phyloP scores from a whole-genome alignment of 35 echinoderm and acorn worm species.

The Stichopus chloronotus region DNA sequence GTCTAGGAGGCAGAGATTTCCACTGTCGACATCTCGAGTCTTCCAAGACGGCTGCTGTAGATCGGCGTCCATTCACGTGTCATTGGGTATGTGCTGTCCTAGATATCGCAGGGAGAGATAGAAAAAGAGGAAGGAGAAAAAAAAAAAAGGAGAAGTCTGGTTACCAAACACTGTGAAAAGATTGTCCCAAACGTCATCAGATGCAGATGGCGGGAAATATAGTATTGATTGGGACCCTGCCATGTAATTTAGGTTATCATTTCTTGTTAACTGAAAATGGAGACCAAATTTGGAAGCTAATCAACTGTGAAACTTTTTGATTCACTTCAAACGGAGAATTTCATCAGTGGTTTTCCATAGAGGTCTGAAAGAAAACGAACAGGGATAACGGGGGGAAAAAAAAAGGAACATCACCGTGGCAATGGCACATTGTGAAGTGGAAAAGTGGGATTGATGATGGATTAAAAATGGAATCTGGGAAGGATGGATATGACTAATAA shows the following conservation, averaged over 20 bases:
- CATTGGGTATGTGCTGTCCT: constrained; percentile 25
- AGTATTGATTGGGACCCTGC: constrained; percentile 40
- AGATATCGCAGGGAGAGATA: not conserved
- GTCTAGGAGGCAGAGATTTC: not conserved
- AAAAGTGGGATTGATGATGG: not conserved
- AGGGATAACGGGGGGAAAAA: not conserved
- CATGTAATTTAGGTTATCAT: constrained; percentile 52
- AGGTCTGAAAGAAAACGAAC: not conserved
- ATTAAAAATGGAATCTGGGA: not conserved
- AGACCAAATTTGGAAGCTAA: constrained; percentile 46
- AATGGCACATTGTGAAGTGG: not conserved
- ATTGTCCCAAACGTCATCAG: constrained; percentile 20
- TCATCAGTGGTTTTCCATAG: not conserved
- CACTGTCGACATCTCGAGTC: not conserved
- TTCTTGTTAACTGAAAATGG: constrained; percentile 46
- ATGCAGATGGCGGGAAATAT: constrained; percentile 39
- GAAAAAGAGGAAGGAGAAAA: not conserved
- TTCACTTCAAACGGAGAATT: constrained; percentile 20
- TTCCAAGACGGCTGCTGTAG: not conserved
- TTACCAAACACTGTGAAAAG: not conserved
- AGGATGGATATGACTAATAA: too few relatives aligned
- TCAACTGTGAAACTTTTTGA: constrained; percentile 45
- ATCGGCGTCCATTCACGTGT: constrained; percentile 25
- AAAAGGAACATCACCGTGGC: not conserved
- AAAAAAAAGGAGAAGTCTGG: not conserved